Evolutionary conservation across 1,140 invertebrate genomes (phyloP).

Genomic region (Penaeus japonicus): DNA sequence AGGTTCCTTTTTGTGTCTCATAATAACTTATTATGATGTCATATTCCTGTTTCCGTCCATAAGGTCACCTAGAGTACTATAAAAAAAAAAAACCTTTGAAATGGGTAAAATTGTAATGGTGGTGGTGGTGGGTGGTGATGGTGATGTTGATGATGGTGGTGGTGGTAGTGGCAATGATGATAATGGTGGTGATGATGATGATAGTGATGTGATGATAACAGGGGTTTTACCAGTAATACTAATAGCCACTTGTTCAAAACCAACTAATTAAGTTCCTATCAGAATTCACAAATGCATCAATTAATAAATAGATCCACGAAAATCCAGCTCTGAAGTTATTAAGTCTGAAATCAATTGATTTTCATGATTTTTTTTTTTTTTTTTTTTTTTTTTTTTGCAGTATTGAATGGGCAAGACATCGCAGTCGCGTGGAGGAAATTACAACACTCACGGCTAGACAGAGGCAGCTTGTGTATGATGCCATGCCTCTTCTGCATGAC

Average conservation of each 20-base stretch:
- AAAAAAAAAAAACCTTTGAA: too few relatives aligned
- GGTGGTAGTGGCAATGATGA: background rate
- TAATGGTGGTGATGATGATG: background rate
- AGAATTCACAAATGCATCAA: too few relatives aligned
- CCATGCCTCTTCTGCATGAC: constrained; percentile 8
- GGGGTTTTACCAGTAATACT: background rate
- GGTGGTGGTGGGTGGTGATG: background rate
- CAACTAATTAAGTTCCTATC: too few relatives aligned
- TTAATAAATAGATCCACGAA: too few relatives aligned
- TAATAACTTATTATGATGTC: too few relatives aligned
- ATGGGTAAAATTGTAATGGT: too few relatives aligned
- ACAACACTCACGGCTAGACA: constrained; percentile 43
- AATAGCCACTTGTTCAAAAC: too few relatives aligned
- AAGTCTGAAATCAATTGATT: background rate
- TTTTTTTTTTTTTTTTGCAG: background rate
- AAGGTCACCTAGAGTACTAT: too few relatives aligned
- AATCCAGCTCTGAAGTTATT: background rate
- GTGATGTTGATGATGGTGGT: background rate
- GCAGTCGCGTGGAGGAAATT: constrained; percentile 52
- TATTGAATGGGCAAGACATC: constrained; percentile 51
- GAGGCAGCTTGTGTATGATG: constrained; percentile 35
- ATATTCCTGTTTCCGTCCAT: too few relatives aligned
- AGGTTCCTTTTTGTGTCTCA: too few relatives aligned
- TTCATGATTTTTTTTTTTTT: background rate
- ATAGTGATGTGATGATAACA: background rate